Evolutionary conservation across 1,140 invertebrate genomes (phyloP), one percentile per base, ranked within the genome.

Genomic region (Microplitis demolitor): DNA sequence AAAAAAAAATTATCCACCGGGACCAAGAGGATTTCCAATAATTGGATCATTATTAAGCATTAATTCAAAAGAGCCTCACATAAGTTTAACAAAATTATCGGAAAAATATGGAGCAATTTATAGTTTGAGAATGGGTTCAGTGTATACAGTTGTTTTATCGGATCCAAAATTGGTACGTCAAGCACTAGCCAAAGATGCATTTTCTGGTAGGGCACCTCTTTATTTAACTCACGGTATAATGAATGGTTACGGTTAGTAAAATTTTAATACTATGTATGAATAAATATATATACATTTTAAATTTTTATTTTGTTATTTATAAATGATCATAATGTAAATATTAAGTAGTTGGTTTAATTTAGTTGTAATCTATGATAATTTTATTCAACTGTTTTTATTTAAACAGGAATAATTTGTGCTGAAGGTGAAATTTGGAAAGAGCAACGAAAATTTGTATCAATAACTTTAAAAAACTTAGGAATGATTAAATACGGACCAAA

Each of bases 211-310:
- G 66, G 94, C 95, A 0, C 94, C 94, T 0, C 88, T 96, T 0
- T 94, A 91, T 80, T 83, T 96, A 16, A 95, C 94, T 0, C 93
- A 96, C 80, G 95, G 94, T 50, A 93, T 97, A 9, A 95, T 96
- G 92, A 87, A 93, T 71, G 94, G 95, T 76, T 91, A 93, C 80
- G 95, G 95, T 96, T 87, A 91, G 88, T 85, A 4, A n/a, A 4
- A 5, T 61, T 61, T 60, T 60, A 33, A n/a, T 11, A 5, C 9
- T 3, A n/a, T 56, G 1, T 56, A 3, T n/a, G 9, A 3, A n/a
- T 56, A 5, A 1, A n/a, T 56, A n/a, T 56, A n/a, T 16, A 16
- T n/a, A n/a, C n/a, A n/a, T n/a, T n/a, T n/a, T n/a, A n/a, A n/a
- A n/a, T 14, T 56, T 13, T 16, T n/a, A n/a, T 56, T 56, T 16